Evolutionary conservation across 2,888 invertebrate species (phyloP), one percentile per base, ranked within the genome.

Genomic region (Clitarchus hookeri): DNA sequence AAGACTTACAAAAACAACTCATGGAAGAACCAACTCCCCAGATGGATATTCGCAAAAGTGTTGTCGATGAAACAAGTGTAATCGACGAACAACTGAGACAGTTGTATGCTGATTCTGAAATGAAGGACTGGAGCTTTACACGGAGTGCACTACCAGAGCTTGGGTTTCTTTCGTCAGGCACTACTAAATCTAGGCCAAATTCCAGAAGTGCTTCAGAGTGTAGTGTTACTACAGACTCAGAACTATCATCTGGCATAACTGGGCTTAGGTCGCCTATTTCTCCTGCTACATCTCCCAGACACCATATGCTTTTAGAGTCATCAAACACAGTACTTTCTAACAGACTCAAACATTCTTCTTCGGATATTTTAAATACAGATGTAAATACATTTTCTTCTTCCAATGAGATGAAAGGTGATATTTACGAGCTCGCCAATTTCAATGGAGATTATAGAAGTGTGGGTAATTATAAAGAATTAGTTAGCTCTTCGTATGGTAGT

Each of bases 31-130:
- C 87, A 26, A 87, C 91, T 93, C 79, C 91, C 94, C 80, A 80
- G 19, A 13, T 80, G 11, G 80, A 80, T 36, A 36, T 36, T 11
- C 80, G 26, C 4, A 80, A 36, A 80, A 80, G 80, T 80, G 44
- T 85, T 77, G 93, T 93, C 80, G 94, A 95, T 91, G 94, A 95
- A 90, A 93, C 94, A 8, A 94, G 93, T 89, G 94, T 94, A 88
- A 94, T 95, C 89, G 95, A 95, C 89, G 95, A 95, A 90, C 95
- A 95, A 89, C 91, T 96, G 85, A 93, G 95, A 90, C 94, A 94
- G 90, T 94, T 95, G 84, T 95, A 95, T 89, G 92, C 93, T 0
- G 95, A 95, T 88, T 91, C 92, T 9, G 93, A 93, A 84, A 92
- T 93, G 86, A 94, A 95, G 88, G 94, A 93, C 90, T 96, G 96